A percentile compares a stretch with the other conserved stretches of the same genome.
Evolutionary conservation across 2,113 vertebrate genomes (phyloP).

Genomic region (Perognathus longimembris): DNA sequence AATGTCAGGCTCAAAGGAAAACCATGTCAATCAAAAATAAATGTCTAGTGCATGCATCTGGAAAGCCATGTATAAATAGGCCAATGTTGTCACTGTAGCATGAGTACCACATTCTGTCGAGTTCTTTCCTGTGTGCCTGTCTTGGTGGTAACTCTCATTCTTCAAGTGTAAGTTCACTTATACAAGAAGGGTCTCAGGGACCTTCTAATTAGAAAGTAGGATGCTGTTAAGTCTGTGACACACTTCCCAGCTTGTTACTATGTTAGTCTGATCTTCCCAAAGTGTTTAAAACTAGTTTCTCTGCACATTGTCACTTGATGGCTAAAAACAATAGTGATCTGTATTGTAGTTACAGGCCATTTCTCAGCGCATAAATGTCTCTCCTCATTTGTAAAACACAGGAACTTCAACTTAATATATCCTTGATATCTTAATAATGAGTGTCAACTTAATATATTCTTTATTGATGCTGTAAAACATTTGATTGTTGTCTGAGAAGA

Average conservation of each 20-base stretch:
- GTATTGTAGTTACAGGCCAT: background rate
- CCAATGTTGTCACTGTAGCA: background rate
- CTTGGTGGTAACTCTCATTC: background rate
- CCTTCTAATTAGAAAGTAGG: no score
- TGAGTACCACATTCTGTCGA: background rate
- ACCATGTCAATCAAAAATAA: constrained; percentile 11
- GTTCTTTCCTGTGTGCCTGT: background rate
- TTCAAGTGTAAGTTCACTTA: background rate
- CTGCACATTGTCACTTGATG: background rate
- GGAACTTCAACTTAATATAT: no score
- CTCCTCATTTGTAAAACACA: no score
- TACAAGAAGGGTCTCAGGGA: no score
- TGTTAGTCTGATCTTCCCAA: background rate
- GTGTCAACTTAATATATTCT: no score
- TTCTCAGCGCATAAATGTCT: constrained; percentile 31
- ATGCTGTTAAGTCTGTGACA: background rate
- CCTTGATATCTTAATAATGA: no score
- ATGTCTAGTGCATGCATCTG: background rate
- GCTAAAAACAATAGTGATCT: background rate
- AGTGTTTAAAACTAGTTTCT: background rate
- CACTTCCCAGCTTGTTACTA: no score
- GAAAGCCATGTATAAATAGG: background rate
- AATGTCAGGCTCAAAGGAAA: background rate
- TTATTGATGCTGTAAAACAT: no score
- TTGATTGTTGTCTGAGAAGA: no score